Conservation (phyloP, 2,888 invertebrate species). For the Tuta absoluta region DNA sequence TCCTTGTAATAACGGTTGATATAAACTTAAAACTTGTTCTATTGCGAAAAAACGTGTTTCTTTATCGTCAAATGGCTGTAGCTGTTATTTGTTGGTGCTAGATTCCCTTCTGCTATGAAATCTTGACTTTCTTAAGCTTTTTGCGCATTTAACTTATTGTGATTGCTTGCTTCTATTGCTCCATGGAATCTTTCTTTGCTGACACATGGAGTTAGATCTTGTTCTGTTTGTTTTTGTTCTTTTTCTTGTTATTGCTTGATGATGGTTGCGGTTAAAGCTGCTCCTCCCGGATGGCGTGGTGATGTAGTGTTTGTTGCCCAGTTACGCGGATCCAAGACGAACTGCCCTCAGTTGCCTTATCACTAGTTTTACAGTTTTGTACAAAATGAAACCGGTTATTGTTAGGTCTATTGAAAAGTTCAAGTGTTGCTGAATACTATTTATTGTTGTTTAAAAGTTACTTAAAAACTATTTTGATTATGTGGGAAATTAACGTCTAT, state of each 20-base stretch:
- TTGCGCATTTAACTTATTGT: constrained; percentile 76
- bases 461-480: constrained; percentile 78
- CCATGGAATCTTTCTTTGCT: constrained; percentile 63
- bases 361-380: constrained; percentile 72
- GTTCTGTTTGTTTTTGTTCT: neutral
- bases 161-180: constrained; percentile 53
- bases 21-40: constrained; percentile 82
- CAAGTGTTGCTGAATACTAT: constrained; percentile 80
- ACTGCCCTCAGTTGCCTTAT: constrained; percentile 77
- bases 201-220: constrained; percentile 51
- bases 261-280: constrained; percentile 55
- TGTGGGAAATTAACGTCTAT: constrained; percentile 72
- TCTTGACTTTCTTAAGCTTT: constrained; percentile 68
- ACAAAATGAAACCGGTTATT: constrained; percentile 71
- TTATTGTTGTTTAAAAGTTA: constrained; percentile 69
- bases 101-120: constrained; percentile 72
- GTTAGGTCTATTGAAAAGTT: constrained; percentile 62
- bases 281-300: constrained; percentile 76
- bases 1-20: constrained; percentile 81
- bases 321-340: constrained; percentile 72
- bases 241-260: constrained; percentile 49
- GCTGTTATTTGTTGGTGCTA: constrained; percentile 70
- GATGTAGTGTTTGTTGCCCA: constrained; percentile 65
- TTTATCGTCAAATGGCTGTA: constrained; percentile 81
- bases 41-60: constrained; percentile 83